phyloP scores from a whole-genome alignment of 2,888 invertebrate species.

The Apomyelois bistriatella region DNA sequence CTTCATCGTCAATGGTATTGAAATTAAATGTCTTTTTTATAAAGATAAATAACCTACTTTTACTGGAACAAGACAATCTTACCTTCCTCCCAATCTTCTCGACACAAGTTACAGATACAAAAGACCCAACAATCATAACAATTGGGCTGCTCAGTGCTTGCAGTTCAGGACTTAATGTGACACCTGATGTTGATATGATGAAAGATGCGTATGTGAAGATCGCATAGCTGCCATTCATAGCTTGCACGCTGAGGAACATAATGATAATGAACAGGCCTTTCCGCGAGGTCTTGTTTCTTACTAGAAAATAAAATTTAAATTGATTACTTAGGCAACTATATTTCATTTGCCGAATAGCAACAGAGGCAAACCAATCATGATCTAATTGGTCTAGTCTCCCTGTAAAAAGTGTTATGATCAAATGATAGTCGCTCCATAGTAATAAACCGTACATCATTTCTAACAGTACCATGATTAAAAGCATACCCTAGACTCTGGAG shows the following conservation, averaged over 20 bases:
- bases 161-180: constrained; percentile 51
- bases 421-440: too few species aligned
- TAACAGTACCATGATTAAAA: too few species aligned
- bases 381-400: too few species aligned
- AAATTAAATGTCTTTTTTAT: too few species aligned
- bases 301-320: constrained; percentile 31
- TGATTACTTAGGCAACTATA: too few species aligned
- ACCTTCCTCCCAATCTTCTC: constrained; percentile 62
- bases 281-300: constrained; percentile 46
- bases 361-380: too few species aligned
- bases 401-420: too few species aligned
- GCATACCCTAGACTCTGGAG: too few species aligned
- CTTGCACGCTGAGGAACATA: constrained; percentile 33
- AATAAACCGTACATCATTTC: too few species aligned
- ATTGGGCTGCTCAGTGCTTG: constrained; percentile 54
- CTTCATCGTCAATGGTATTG: too few species aligned
- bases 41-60: too few species aligned
- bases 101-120: constrained; percentile 48
- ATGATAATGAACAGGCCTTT: constrained; percentile 36
- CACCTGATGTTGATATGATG: constrained; percentile 47
- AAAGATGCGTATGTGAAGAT: constrained; percentile 50
- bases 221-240: constrained; percentile 48
- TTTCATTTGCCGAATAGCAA: too few species aligned
- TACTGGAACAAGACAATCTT: background rate
- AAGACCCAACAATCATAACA: constrained; percentile 52